Base-by-base conservation (phyloP, 2,113 vertebrate genomes). In the Osmerus mordax region DNA sequence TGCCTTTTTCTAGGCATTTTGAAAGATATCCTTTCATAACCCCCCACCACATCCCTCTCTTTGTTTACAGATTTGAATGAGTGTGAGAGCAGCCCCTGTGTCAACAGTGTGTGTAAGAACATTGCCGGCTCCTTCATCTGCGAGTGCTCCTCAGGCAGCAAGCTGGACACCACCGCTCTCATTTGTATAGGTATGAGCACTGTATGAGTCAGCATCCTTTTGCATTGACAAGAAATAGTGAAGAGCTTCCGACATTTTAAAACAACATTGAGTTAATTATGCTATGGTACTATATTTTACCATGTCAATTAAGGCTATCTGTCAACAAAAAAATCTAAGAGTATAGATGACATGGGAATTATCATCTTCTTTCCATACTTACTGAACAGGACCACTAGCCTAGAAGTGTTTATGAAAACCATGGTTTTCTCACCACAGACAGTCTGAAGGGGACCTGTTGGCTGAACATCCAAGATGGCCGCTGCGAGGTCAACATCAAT, bases 81-180 rank as follows among this genome's bases (percentile, higher is more conserved):
- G 89, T 95, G 94, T 88, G 92, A 93, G 83, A 94, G 86, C 77
- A 92, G 80, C 61, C 94, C 94, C 0, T 95, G 94, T 88, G 87
- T 90, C 80, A 96, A 89, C 73, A 91, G 92, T 51, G 89, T 87
- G 75, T 96, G 94, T 84, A 93, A 91, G 82, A 95, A 96, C 89
- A 94, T 88, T 84, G 92, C 90, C 32, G 94, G 94, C 7, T 96
- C 93, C 3, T 96, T 94, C 83, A 80, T 52, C 55, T 96, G 94
- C 73, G 92, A 94, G 36, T 96, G 94, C 76, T 93, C 91, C 1
- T 81, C 91, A 18, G 89, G 92, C 82, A 94, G 93, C 85, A 94
- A 93, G 75, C 75, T 94, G 82, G 94, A 95, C 71, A 74, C 88
- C 53, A 92, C 92, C 0, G 91, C 92, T 67, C 78, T 94, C 66